phyloP scores from a whole-genome alignment of 2,797 vertebrate genomes.

The Eupleurogrammus muticus region DNA sequence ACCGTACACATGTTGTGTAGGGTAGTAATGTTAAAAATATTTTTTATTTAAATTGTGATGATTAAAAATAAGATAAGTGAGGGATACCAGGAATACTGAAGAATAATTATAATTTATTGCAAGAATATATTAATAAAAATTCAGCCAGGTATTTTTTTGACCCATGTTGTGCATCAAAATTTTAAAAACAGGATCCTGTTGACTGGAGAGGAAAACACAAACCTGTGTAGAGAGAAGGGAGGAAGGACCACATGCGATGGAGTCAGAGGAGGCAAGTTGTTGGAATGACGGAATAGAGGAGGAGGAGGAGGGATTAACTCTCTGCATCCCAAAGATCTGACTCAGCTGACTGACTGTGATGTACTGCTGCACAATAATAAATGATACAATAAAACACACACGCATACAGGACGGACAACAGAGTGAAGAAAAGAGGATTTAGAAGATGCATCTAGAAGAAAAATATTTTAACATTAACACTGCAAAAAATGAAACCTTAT shows the following conservation, averaged over 20 bases:
- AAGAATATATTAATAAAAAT: no score
- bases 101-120: no score
- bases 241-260: conserved; percentile 82
- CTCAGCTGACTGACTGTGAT: conserved; percentile 92
- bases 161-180: not conserved
- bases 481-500: no score
- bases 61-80: no score
- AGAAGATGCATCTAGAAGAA: not conserved
- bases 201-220: conserved; percentile 70
- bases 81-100: no score
- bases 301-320: conserved; percentile 71
- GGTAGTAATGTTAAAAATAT: no score
- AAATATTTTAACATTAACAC: no score
- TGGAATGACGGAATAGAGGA: conserved; percentile 80
- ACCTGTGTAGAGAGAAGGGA: conserved; percentile 87
- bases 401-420: conserved; percentile 52
- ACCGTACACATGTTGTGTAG: no score
- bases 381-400: conserved; percentile 43
- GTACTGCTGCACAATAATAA: conserved; percentile 89
- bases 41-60: no score
- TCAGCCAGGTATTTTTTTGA: no score
- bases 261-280: conserved; percentile 75
- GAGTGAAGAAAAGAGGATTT: conserved; percentile 10
- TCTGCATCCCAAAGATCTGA: conserved; percentile 86
- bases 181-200: not conserved